Evolutionary conservation across 2,113 vertebrate species (phyloP).

Genomic region (Lagopus muta): DNA sequence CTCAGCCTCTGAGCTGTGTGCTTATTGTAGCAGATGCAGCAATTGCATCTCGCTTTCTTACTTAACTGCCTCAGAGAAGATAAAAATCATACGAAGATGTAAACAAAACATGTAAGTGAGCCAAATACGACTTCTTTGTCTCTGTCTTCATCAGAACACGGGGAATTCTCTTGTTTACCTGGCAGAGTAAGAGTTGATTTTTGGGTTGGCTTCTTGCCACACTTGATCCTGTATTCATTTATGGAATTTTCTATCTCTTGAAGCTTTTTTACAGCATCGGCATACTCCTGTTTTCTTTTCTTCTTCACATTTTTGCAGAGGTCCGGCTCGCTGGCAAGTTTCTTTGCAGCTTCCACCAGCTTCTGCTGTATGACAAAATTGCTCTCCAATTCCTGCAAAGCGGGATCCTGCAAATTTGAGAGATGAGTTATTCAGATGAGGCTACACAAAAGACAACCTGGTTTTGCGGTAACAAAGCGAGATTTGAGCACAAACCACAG

Average conservation of each 20-base stretch:
- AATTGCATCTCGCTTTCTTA: neutral
- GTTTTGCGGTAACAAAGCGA: neutral
- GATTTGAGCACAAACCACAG: neutral
- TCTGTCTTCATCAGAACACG: neutral
- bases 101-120: neutral
- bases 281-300: slow-evolving; percentile 89
- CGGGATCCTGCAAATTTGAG: slow-evolving; percentile 82
- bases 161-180: slow-evolving; percentile 74
- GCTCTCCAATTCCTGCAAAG: slow-evolving; percentile 91
- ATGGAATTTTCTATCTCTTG: slow-evolving; percentile 91
- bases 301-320: slow-evolving; percentile 93
- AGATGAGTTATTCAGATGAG: neutral
- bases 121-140: neutral
- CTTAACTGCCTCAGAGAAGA: slow-evolving; percentile 7
- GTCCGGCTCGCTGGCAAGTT: slow-evolving; percentile 88
- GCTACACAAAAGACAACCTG: neutral
- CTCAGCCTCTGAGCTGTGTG: neutral
- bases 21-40: neutral
- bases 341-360: slow-evolving; percentile 92
- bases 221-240: slow-evolving; percentile 87
- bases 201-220: slow-evolving; percentile 88
- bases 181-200: slow-evolving; percentile 84
- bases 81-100: neutral
- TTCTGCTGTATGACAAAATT: slow-evolving; percentile 94
- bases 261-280: slow-evolving; percentile 88